phyloP scores from a whole-genome alignment of 1,140 invertebrate species.

The Drosophila melanica region DNA sequence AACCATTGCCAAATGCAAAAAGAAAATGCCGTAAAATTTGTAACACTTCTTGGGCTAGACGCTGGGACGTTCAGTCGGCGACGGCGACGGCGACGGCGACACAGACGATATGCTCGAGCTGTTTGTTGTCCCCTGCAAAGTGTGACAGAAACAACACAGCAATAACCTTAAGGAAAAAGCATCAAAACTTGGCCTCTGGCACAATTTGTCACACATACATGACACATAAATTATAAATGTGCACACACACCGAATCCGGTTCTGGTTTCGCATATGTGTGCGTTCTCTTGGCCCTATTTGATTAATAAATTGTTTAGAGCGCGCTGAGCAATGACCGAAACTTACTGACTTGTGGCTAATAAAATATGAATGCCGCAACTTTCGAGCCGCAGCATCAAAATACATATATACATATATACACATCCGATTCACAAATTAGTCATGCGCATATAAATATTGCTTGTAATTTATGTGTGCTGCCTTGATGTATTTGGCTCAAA shows the following conservation, averaged over 20 bases:
- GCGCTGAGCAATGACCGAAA: constrained; percentile 56
- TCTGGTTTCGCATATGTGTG: constrained; percentile 21
- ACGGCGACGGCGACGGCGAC: constrained; percentile 21
- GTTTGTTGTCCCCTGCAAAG: constrained; percentile 21
- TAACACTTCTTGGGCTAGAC: constrained; percentile 71
- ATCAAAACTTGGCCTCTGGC: constrained; percentile 67
- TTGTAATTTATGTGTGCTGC: constrained; percentile 67
- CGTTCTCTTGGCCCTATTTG: constrained; percentile 53
- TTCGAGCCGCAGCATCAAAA: constrained; percentile 68
- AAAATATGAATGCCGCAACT: constrained; percentile 77
- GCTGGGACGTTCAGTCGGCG: constrained; percentile 4
- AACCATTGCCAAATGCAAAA: constrained; percentile 66
- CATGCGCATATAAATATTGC: constrained; percentile 71
- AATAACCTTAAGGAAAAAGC: constrained; percentile 50
- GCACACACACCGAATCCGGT: constrained; percentile 3
- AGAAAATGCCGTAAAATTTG: constrained; percentile 77
- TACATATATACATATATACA: neutral
- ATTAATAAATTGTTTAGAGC: constrained; percentile 80
- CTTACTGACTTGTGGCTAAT: constrained; percentile 77
- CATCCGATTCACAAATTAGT: constrained; percentile 63
- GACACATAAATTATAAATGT: constrained; percentile 73
- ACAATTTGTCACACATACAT: constrained; percentile 80
- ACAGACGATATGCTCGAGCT: constrained; percentile 34
- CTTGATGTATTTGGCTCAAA: constrained; percentile 62
- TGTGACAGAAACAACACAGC: constrained; percentile 24